These are phyloP conservation scores for Vollenhovia emeryi DNA, from an alignment of 1,140 invertebrate species.

Conservation along the genomic window DNA sequence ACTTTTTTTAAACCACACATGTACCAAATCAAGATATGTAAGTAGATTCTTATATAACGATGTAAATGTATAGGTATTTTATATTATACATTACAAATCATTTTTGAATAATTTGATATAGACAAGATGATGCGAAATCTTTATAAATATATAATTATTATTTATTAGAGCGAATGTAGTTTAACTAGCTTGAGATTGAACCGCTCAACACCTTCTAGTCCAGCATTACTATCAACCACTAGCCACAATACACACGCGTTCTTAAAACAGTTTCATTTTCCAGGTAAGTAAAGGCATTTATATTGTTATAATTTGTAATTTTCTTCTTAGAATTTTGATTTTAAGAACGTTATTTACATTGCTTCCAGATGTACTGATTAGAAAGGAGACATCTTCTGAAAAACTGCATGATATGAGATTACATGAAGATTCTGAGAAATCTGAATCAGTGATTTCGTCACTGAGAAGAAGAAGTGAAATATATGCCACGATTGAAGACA, in stretches of 20 bases:
- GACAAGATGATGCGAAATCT: background rate
- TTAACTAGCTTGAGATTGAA: slow-evolving; percentile 98
- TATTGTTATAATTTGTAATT: slow-evolving; percentile 1
- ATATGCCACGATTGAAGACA: too few species aligned
- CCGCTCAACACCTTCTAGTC: slow-evolving; percentile 97
- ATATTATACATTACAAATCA: background rate
- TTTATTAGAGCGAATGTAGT: slow-evolving; percentile 91
- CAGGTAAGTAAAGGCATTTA: slow-evolving; percentile 86
- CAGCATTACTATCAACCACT: slow-evolving; percentile 89
- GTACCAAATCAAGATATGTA: background rate
- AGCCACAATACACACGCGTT: slow-evolving; percentile 86
- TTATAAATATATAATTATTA: background rate
- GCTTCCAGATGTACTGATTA: slow-evolving; percentile 82
- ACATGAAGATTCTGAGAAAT: too few species aligned
- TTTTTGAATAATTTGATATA: slow-evolving; percentile 1
- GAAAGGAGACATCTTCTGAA: slow-evolving; percentile 77
- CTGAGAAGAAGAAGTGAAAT: slow-evolving; percentile 84
- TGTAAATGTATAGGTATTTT: background rate
- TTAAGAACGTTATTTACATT: background rate
- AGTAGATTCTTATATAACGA: background rate
- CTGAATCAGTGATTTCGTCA: background rate
- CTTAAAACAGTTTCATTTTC: slow-evolving; percentile 93
- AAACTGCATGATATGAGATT: background rate
- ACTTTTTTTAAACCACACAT: too few species aligned
- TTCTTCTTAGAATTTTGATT: background rate